Evolutionary conservation across 2,797 vertebrate genomes (phyloP).

Genomic region (Petrocephalus schoutedeni): DNA sequence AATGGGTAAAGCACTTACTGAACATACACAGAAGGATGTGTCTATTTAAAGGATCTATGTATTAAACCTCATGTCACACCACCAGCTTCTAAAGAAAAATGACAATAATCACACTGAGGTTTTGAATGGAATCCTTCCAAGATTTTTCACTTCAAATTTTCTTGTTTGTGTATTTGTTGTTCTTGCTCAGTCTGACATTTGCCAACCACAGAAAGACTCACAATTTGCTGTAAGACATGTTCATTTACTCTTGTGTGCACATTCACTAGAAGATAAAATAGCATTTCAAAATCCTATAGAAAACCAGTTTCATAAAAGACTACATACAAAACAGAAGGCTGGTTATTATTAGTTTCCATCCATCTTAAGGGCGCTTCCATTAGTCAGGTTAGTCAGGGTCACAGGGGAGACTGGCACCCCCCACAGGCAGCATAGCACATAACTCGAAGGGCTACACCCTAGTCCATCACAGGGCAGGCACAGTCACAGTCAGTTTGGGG

Average conservation of each 20-base stretch:
- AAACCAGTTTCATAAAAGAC: background rate
- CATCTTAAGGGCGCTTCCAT: too few species aligned
- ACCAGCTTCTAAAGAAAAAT: background rate
- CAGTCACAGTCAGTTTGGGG: too few species aligned
- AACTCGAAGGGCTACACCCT: too few species aligned
- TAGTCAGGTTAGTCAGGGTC: too few species aligned
- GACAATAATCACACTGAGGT: background rate
- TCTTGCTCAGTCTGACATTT: background rate
- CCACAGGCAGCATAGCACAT: too few species aligned
- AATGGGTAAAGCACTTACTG: background rate
- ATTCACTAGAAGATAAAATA: background rate
- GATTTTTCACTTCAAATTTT: background rate
- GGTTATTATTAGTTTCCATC: too few species aligned
- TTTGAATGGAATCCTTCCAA: background rate
- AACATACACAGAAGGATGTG: background rate
- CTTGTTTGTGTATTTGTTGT: background rate
- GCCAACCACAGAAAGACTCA: background rate
- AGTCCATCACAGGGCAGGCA: too few species aligned
- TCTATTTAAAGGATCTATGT: background rate
- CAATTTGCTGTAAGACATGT: background rate
- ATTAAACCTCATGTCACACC: background rate
- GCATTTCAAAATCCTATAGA: background rate
- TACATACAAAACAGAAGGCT: background rate
- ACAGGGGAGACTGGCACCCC: too few species aligned
- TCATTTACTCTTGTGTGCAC: background rate